Evolutionary conservation across 2,888 invertebrate species (phyloP), one percentile per base, ranked within the genome.

Genomic region (Brachylomia viminalis): DNA sequence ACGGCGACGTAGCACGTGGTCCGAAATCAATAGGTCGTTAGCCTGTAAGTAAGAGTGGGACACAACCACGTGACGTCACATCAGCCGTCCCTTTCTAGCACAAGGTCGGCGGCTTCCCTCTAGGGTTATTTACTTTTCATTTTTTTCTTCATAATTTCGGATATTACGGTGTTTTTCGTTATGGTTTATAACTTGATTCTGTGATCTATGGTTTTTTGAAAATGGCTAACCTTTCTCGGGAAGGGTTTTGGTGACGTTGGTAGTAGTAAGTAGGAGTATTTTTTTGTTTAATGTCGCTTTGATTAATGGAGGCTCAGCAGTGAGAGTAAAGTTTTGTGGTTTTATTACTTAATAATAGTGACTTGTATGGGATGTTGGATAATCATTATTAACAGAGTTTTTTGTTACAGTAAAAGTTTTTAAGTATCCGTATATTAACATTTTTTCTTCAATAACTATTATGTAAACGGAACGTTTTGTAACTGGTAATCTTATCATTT

Each of bases 11-110:
- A 90, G 79, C 92, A 93, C 92, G 92, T 92, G 92, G 89, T 90
- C 86, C 86, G 81, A 87, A 92, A 92, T 93, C 92, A 86, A 92
- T 92, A 88, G 88, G 87, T 88, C 88, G 82, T 88, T 88, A 88
- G 92, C 92, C 91, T 87, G 87, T 87, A 84, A 86, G 88, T 68
- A 72, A 78, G 89, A 91, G 82, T 23, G 90, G 84, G 89, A 89
- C 62, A 69, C 71, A 33, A 33, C 23, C 54, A 73, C 56, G 88
- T 91, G 91, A 92, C 92, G 92, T 92, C 91, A 91, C 88, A 70
- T 56, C 61, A 23, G 23, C 77, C 65, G n/a, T 89, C 87, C 87
- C 90, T 71, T 84, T 89, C 88, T 62, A 79, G 23, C 90, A 64
- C 87, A 87, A 88, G 87, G 88, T 88, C 88, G 91, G 86, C 90